Conservation (phyloP, 2,113 vertebrate genomes). For the Chaetura pelagica region DNA sequence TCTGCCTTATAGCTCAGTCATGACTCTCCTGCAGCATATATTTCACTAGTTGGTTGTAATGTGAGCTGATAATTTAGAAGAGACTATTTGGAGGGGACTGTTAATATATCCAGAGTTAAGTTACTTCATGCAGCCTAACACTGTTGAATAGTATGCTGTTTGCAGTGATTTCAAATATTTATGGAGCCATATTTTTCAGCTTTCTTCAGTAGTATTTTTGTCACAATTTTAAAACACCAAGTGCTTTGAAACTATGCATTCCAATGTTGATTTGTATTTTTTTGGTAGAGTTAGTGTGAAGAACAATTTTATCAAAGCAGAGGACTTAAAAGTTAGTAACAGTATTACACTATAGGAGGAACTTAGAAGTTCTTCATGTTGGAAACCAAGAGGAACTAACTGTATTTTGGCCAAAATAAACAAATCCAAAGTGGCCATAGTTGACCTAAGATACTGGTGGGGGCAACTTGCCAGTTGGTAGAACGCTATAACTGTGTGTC, state of each 20-base stretch:
- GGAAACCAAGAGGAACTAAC: background rate
- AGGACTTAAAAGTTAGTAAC: fast-evolving
- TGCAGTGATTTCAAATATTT: background rate
- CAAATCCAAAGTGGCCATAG: background rate
- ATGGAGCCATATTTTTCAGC: background rate
- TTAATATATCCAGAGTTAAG: background rate
- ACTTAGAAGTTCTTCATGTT: background rate
- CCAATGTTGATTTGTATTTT: background rate
- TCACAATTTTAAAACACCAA: background rate
- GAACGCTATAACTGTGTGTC: background rate
- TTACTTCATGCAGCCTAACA: background rate
- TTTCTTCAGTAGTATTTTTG: background rate
- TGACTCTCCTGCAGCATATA: background rate
- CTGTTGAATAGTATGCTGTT: background rate
- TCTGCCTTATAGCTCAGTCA: background rate
- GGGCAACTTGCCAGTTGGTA: background rate
- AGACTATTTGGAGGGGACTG: background rate
- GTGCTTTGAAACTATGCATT: background rate
- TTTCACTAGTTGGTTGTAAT: background rate
- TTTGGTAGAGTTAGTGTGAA: background rate
- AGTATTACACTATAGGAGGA: background rate
- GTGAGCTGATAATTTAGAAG: background rate
- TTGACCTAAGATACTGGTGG: background rate
- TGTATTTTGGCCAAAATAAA: background rate
- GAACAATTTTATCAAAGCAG: background rate